Conservation (phyloP, 2,888 invertebrate genomes). For the Diarsia mendica region DNA sequence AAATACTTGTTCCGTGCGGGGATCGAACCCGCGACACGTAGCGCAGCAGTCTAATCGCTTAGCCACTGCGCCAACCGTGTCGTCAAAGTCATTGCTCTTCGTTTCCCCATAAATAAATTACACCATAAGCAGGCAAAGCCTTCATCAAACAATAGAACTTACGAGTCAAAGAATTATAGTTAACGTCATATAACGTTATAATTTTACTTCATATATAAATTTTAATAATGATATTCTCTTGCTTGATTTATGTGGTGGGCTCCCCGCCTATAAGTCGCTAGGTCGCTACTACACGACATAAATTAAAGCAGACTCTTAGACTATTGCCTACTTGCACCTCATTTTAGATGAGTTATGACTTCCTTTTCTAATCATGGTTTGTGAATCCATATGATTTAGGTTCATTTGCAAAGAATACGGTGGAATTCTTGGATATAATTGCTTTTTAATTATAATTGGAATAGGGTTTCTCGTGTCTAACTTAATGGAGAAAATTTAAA, state of each 20-base stretch:
- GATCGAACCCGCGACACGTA: too few species aligned
- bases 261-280: constrained; percentile 46
- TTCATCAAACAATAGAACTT: constrained; percentile 25
- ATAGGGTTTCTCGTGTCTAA: not conserved
- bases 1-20: too few species aligned
- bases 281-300: constrained; percentile 47
- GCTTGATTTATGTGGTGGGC: constrained; percentile 49
- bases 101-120: constrained; percentile 26
- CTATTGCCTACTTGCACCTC: constrained; percentile 38
- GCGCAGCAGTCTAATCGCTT: too few species aligned
- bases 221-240: constrained; percentile 49
- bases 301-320: constrained; percentile 44
- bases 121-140: constrained; percentile 2
- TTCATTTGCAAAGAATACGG: constrained; percentile 15
- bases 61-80: too few species aligned
- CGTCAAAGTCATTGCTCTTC: too few species aligned
- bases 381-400: constrained; percentile 7
- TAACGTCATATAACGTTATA: constrained; percentile 19
- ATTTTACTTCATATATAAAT: constrained; percentile 52
- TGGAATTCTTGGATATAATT: not conserved
- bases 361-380: constrained; percentile 31
- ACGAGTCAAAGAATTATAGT: constrained; percentile 7
- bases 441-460: not conserved
- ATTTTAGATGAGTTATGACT: constrained; percentile 45
- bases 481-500: not conserved